These are phyloP conservation scores for Rhamnusium bicolor DNA, from an alignment of 2,888 invertebrate species.

Conservation along the genomic window DNA sequence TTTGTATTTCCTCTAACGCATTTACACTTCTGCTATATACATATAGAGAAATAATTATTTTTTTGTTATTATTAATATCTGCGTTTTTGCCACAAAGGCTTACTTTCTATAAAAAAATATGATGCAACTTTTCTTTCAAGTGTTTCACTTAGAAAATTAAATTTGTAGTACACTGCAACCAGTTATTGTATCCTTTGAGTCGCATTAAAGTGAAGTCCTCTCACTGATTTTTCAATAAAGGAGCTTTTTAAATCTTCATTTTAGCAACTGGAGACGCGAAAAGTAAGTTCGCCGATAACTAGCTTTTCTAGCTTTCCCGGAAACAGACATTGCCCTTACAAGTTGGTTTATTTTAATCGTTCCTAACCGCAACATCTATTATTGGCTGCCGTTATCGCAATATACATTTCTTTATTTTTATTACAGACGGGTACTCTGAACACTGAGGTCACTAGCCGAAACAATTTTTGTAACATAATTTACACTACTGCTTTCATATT, in stretches of 20 bases:
- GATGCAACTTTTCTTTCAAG: not conserved
- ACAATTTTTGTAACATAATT: too few relatives aligned
- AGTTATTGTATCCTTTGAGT: not conserved
- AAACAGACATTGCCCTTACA: conserved; percentile 11
- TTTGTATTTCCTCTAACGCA: too few relatives aligned
- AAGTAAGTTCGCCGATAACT: not conserved
- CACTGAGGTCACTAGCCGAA: not conserved
- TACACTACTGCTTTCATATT: too few relatives aligned
- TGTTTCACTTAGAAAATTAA: not conserved
- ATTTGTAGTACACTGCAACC: not conserved
- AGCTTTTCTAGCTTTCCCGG: not conserved
- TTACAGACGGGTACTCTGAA: not conserved
- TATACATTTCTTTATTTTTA: not conserved
- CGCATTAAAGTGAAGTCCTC: not conserved
- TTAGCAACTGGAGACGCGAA: conserved; percentile 3
- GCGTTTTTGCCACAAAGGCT: too few relatives aligned
- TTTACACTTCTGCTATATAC: too few relatives aligned
- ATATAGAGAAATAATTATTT: too few relatives aligned
- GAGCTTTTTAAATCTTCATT: conserved; percentile 6
- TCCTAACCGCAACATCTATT: not conserved
- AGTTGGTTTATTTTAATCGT: conserved; percentile 18
- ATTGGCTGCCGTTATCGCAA: conserved; percentile 1
- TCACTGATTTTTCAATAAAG: conserved; percentile 11
- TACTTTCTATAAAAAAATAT: too few relatives aligned
- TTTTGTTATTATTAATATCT: too few relatives aligned